Evolutionary conservation across 2,888 invertebrate species (phyloP).

Genomic region (Amphipyra tragopoginis): DNA sequence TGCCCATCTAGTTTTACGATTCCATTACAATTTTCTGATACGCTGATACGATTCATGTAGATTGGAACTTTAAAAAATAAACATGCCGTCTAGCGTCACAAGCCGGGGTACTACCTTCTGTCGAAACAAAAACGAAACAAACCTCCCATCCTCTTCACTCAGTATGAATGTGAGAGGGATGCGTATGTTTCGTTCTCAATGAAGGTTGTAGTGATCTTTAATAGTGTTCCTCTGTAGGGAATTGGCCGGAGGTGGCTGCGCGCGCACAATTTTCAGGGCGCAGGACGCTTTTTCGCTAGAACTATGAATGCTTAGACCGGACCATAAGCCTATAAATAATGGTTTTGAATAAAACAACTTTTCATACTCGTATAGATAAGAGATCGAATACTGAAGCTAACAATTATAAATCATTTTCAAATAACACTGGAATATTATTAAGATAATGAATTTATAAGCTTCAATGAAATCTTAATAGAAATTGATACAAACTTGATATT

Average conservation of each 20-base stretch:
- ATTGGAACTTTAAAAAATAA: constrained; percentile 50
- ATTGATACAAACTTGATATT: neutral
- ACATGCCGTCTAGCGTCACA: constrained; percentile 29
- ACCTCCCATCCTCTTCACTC: constrained; percentile 25
- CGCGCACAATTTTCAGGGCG: constrained; percentile 86
- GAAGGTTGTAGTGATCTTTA: constrained; percentile 56
- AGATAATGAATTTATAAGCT: neutral
- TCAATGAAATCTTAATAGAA: neutral
- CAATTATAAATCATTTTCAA: neutral
- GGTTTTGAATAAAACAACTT: neutral
- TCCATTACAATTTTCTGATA: constrained; percentile 32
- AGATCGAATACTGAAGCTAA: neutral
- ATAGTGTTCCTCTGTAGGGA: constrained; percentile 68
- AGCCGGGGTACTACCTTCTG: constrained; percentile 26
- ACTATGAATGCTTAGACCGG: constrained; percentile 79
- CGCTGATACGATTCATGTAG: constrained; percentile 12
- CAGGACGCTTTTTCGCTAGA: constrained; percentile 81
- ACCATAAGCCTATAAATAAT: constrained; percentile 31
- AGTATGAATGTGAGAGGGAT: constrained; percentile 56
- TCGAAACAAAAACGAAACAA: constrained; percentile 18
- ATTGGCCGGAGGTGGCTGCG: constrained; percentile 76
- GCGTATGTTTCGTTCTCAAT: constrained; percentile 62
- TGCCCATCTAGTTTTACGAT: constrained; percentile 10
- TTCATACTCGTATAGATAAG: neutral
- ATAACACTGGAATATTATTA: neutral